phyloP scores from a whole-genome alignment of 2,888 invertebrate species.

The Agrochola circellaris region DNA sequence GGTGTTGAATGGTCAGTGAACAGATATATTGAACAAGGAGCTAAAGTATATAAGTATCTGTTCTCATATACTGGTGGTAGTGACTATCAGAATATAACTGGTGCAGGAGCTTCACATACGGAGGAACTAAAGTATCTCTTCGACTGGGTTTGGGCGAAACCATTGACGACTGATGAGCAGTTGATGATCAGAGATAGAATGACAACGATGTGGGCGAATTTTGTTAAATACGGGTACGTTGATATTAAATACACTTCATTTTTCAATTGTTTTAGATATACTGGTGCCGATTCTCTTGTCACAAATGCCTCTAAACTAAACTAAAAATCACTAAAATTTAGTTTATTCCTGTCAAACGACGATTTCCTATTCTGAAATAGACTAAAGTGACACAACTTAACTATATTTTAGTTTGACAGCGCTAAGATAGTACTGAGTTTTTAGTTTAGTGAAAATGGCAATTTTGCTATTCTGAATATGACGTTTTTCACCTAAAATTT shows the following conservation, averaged over 20 bases:
- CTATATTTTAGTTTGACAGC: too few species aligned
- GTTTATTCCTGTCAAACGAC: too few species aligned
- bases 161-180: constrained; percentile 67
- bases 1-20: constrained; percentile 72
- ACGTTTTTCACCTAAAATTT: too few species aligned
- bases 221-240: constrained; percentile 78
- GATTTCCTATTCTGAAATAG: too few species aligned
- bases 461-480: too few species aligned
- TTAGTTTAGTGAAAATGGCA: too few species aligned
- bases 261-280: neutral
- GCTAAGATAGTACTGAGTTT: too few species aligned
- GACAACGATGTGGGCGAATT: constrained; percentile 77
- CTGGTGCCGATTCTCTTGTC: too few species aligned
- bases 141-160: constrained; percentile 58
- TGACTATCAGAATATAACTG: constrained; percentile 66
- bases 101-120: constrained; percentile 73
- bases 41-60: constrained; percentile 71
- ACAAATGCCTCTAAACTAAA: too few species aligned
- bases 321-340: too few species aligned
- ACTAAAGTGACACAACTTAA: too few species aligned
- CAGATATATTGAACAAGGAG: constrained; percentile 69
- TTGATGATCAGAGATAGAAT: constrained; percentile 73
- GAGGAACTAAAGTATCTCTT: constrained; percentile 75
- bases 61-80: constrained; percentile 74
- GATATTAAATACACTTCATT: too few species aligned